Evolutionary conservation across 2,797 vertebrate species (phyloP).

Genomic region (Anguilla anguilla): DNA sequence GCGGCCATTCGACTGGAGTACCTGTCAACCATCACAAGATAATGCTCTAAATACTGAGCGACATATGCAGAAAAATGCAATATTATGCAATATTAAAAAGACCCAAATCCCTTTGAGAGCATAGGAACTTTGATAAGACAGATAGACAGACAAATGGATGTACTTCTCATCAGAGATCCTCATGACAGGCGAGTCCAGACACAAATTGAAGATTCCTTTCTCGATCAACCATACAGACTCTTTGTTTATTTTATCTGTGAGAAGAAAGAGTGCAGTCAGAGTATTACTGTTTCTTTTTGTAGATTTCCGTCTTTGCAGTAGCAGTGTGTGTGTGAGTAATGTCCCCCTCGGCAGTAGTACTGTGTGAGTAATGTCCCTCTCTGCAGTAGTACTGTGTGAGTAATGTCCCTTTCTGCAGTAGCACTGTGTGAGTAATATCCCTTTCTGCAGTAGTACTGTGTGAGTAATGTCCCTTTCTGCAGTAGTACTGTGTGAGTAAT

Average conservation of each 20-base stretch:
- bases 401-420: not conserved
- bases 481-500: not conserved
- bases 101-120: not conserved
- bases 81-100: not conserved
- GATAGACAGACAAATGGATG: not conserved
- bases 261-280: not conserved
- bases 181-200: slow-evolving; percentile 82
- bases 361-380: not conserved
- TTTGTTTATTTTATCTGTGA: slow-evolving; percentile 79
- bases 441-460: not conserved
- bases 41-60: not conserved
- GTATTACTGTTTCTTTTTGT: not conserved
- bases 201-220: slow-evolving; percentile 77
- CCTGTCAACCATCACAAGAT: slow-evolving; percentile 57
- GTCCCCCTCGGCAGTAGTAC: not conserved
- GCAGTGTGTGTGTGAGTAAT: not conserved
- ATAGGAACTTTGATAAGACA: not conserved
- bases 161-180: slow-evolving; percentile 82
- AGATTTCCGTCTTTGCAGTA: not conserved
- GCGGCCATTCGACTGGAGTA: slow-evolving; percentile 83
- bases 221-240: slow-evolving; percentile 81
- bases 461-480: no score
- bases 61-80: not conserved
- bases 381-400: not conserved
- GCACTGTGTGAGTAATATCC: no score